A percentile compares a stretch with the other conserved stretches of the same genome.
Evolutionary conservation across 35 echinoderm and acorn worm species (phyloP).

Genomic region (Holothuria glaberrima): DNA sequence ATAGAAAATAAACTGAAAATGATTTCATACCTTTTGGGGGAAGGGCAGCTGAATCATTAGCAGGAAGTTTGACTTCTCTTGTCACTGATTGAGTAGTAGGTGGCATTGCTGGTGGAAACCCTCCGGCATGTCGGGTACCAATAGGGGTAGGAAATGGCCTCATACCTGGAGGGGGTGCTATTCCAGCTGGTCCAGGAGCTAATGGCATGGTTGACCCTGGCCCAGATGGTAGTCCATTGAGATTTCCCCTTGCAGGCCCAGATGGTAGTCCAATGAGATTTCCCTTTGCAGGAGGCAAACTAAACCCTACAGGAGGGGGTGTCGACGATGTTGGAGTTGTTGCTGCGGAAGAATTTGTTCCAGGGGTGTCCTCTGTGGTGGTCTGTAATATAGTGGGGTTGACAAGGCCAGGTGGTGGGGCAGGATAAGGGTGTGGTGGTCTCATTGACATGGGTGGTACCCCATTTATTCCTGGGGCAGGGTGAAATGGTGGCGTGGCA

Average conservation of each 20-base stretch:
- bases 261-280: not conserved
- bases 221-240: not conserved
- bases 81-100: no score
- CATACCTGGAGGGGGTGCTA: not conserved
- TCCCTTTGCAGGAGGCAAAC: slow-evolving; percentile 1
- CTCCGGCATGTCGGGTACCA: not conserved
- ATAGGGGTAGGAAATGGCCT: not conserved
- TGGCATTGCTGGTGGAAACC: not conserved
- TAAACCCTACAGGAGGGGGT: no score
- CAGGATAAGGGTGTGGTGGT: not conserved
- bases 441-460: not conserved
- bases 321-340: not conserved
- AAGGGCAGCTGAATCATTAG: no score
- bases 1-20: no score
- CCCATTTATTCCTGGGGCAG: not conserved
- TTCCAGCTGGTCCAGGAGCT: not conserved
- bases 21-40: no score
- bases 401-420: not conserved
- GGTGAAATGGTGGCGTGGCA: not conserved
- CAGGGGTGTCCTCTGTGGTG: not conserved
- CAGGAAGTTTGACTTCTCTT: not conserved
- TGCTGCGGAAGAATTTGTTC: not conserved
- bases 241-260: not conserved
- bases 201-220: slow-evolving; percentile 26
- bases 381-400: not conserved